Conservation (phyloP, 2,113 vertebrate species). For the Burhinus oedicnemus region DNA sequence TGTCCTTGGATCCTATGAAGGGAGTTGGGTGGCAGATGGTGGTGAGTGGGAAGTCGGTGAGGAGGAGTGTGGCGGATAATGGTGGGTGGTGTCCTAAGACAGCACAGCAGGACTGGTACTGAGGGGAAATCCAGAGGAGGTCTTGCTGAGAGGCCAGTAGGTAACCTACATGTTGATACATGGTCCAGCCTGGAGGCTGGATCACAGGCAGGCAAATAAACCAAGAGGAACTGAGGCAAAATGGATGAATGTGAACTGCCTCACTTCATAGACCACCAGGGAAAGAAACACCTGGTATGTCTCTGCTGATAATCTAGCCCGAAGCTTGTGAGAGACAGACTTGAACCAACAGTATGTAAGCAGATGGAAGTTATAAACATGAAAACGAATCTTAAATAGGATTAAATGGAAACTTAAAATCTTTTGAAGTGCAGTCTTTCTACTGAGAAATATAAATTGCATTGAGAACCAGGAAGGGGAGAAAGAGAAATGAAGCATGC, state of each 20-base stretch:
- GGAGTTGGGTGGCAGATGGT: background rate
- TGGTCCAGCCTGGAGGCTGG: background rate
- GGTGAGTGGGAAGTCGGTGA: background rate
- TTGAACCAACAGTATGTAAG: background rate
- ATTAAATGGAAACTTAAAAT: background rate
- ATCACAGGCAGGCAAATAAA: background rate
- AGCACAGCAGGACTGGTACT: background rate
- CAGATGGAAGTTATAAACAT: background rate
- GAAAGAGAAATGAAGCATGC: background rate
- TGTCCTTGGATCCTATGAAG: background rate
- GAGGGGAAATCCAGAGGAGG: background rate
- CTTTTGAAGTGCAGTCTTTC: background rate
- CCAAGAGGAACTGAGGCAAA: background rate
- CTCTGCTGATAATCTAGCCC: background rate
- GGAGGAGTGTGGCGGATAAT: background rate
- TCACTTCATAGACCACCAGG: background rate
- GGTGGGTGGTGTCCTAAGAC: background rate
- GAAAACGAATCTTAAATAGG: background rate
- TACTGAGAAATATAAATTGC: background rate
- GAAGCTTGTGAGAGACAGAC: background rate
- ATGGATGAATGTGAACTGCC: background rate
- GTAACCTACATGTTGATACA: background rate
- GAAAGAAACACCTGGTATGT: background rate
- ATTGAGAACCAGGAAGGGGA: background rate
- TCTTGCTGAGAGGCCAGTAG: background rate